Base-by-base conservation (phyloP, 2,113 vertebrate species). In the Petrocephalus microphthalmus region DNA sequence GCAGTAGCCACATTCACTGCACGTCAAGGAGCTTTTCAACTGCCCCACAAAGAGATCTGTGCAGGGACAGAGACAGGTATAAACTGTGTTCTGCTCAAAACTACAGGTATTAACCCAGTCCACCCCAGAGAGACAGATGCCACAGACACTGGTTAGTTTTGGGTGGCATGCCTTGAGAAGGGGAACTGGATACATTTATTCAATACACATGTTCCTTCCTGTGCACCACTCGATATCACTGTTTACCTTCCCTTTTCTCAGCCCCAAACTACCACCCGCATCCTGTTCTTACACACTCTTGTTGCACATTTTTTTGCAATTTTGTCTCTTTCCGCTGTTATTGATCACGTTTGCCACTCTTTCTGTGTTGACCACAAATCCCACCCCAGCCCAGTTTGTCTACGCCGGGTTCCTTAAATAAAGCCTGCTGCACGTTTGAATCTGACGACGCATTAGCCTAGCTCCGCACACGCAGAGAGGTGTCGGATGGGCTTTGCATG, bases 21-120 rank as follows among this genome's bases (percentile, higher is more conserved):
- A 99, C 0, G 97, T 99, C 93, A 99, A 93, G 0, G 97, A 98
- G 90, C 98, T 99, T 94, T 97, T 99, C 88, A 99, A 94, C 93
- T 99, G 98, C n/a, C 98, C 98, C 0, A 98, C 98, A 0, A 99
- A 99, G 89, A 99, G 95, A 91, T 99, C 98, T 99, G 89, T 49
- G 71, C 29, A 64, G 45, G 87, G 42, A 84, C 47, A 85, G 33
- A 67, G 85, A 86, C 57, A 71, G 25, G 51, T 53, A 37, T 29
- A 13, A 33, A 25, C 85, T 5, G 1, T 17, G 71, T 33, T 42
- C 71, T 78, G 19, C 33, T 78, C 71, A 78, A 42, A 42, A 42
- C 17, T 17, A 78, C 33, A 78, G 71, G 13, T 19, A n/a, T 42
- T 78, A 74, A 42, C 15, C 71, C 33, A 78, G 71, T 42, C 5